phyloP scores from a whole-genome alignment of 2,888 invertebrate genomes.

The Phaedon cochleariae region DNA sequence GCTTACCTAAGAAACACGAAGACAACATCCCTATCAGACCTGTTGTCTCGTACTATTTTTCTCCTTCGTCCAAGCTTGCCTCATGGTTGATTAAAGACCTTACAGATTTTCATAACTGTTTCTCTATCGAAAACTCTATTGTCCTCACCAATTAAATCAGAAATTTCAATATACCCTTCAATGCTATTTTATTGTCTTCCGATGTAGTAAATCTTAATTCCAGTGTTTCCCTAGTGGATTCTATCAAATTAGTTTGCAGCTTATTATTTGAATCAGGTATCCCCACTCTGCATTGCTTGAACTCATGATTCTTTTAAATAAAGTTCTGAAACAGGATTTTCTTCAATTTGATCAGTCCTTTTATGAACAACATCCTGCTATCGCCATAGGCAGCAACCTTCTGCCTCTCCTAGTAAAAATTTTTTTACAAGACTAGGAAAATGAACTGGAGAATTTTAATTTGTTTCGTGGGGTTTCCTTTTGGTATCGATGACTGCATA shows the following conservation, averaged over 20 bases:
- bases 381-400: not conserved
- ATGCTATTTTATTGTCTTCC: conserved; percentile 3
- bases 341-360: no score
- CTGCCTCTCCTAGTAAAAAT: not conserved
- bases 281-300: not conserved
- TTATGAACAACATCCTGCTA: no score
- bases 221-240: conserved; percentile 7
- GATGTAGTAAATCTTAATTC: conserved; percentile 1
- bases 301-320: no score
- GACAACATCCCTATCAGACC: no score
- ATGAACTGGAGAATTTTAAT: no score
- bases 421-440: no score
- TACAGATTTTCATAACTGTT: not conserved
- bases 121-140: no score
- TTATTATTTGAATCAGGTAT: not conserved
- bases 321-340: no score
- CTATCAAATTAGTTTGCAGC: no score
- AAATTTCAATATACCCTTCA: no score
- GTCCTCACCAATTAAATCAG: not conserved
- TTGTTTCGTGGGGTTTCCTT: no score
- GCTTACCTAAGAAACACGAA: conserved; percentile 17
- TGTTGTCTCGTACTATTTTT: conserved; percentile 4
- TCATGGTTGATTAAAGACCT: not conserved
- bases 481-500: no score
- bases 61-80: conserved; percentile 4